Base-by-base conservation (phyloP, 1,140 invertebrate genomes). In the Pachypsylla venusta region DNA sequence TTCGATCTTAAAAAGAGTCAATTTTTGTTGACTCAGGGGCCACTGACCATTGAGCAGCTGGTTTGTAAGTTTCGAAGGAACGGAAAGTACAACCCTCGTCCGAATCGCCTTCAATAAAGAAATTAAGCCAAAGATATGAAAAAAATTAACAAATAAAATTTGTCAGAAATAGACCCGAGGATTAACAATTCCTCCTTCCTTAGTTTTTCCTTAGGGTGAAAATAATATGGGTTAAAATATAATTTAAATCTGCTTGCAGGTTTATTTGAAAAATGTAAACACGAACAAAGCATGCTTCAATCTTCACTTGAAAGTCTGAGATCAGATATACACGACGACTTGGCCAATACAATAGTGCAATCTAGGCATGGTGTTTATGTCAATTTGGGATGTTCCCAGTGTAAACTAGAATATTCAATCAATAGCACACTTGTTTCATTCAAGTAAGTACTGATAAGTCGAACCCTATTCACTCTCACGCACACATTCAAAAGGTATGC, bases 201-300 rank as follows among this genome's bases (percentile, higher is more conserved):
- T 35, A 53, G 22, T 19, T 25, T 20, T 54, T 58, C 25, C 16
- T 53, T 57, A 12, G 4, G 26, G 30, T n/a, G n/a, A n/a, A n/a
- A n/a, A n/a, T 19, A 35, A 24, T 2, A 30, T 53, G 13, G 25
- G 5, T 28, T 27, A 24, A 25, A 35, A 16, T 24, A 13, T 20
- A 40, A 19, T 27, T 24, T 1, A 42, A 30, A 26, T 4, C 20
- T 48, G 35, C 61, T 60, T 61, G 10, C 48, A 67, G 66, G 67
- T 39, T 59, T 68, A 24, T 67, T 67, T 61, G 65, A 67, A 7
- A 68, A 68, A 63, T 68, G 66, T 60, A 55, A 60, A 20, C 64
- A 68, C 53, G 64, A 68, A 55, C 55, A 60, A 48, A 35, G 57
- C 16, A 63, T 66, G 62, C 54, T 66, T 26, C 61, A 66, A 56